Evolutionary conservation across 2,888 invertebrate species (phyloP).

Genomic region (Eupithecia pulchellata): DNA sequence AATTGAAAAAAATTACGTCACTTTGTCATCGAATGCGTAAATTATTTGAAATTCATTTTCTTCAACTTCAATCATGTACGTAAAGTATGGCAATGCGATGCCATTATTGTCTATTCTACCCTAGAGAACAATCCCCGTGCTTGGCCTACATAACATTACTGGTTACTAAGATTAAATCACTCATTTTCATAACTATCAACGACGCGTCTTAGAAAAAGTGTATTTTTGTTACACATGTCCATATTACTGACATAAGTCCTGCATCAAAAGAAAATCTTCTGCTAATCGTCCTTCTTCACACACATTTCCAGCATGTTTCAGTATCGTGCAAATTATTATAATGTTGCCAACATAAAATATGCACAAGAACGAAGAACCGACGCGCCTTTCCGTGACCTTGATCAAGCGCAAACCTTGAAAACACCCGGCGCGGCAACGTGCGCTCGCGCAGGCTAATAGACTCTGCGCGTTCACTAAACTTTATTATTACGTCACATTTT

Average conservation of each 20-base stretch:
- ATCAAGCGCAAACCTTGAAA: slow-evolving; percentile 75
- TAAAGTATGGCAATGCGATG: too few relatives aligned
- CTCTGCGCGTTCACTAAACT: slow-evolving; percentile 80
- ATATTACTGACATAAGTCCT: background rate
- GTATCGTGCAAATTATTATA: background rate
- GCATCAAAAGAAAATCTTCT: too few relatives aligned
- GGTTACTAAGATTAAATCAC: background rate
- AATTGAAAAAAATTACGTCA: too few relatives aligned
- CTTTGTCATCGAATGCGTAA: too few relatives aligned
- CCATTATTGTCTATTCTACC: too few relatives aligned
- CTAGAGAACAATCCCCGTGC: too few relatives aligned
- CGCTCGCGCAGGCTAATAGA: slow-evolving; percentile 61
- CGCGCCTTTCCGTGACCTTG: slow-evolving; percentile 67
- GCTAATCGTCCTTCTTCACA: too few relatives aligned
- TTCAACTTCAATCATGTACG: too few relatives aligned
- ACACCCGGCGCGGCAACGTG: slow-evolving; percentile 60
- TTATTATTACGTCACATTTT: slow-evolving; percentile 74
- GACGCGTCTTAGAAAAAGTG: background rate
- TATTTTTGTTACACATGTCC: background rate
- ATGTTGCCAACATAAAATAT: background rate
- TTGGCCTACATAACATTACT: background rate
- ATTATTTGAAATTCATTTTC: too few relatives aligned
- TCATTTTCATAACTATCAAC: too few relatives aligned
- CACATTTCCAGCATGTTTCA: background rate
- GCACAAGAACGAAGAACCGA: slow-evolving; percentile 23